A percentile compares a stretch with the other conserved stretches of the same genome.
Evolutionary conservation across 2,888 invertebrate species (phyloP).

Genomic region (Euplagia quadripunctaria): DNA sequence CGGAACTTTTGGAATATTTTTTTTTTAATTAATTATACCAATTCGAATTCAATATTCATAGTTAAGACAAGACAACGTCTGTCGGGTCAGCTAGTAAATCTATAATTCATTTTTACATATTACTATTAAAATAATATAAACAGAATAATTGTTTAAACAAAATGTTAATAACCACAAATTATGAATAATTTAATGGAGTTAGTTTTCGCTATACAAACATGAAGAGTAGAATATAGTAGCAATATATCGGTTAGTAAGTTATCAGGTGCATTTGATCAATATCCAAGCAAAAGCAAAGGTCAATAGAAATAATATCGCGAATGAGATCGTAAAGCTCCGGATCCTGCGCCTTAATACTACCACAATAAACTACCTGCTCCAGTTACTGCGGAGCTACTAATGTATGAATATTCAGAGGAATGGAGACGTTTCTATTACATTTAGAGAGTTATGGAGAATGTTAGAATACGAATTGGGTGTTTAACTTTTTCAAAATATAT

Average conservation of each 20-base stretch:
- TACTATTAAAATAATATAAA: no score
- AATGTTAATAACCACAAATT: no score
- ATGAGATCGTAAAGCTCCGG: conserved; percentile 25
- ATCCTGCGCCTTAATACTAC: conserved; percentile 19
- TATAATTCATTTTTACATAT: no score
- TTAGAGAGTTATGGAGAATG: background rate
- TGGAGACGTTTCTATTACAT: background rate
- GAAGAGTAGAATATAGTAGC: no score
- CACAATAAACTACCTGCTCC: conserved; percentile 24
- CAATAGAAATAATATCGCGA: conserved; percentile 29
- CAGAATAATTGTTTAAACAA: no score
- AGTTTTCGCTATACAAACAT: no score
- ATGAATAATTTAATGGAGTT: no score
- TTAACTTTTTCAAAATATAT: background rate
- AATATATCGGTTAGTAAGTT: background rate
- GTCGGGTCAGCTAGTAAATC: no score
- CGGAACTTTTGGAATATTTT: no score
- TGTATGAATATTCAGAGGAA: conserved; percentile 10
- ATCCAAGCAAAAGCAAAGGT: conserved; percentile 9
- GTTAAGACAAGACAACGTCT: no score
- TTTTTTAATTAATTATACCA: no score
- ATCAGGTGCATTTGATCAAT: conserved; percentile 6
- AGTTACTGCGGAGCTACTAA: conserved; percentile 17
- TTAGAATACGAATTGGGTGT: background rate
- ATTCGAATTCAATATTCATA: no score